These are phyloP conservation scores for Stomorhina lunata DNA, from an alignment of 2,888 invertebrate species.

Conservation along the genomic window DNA sequence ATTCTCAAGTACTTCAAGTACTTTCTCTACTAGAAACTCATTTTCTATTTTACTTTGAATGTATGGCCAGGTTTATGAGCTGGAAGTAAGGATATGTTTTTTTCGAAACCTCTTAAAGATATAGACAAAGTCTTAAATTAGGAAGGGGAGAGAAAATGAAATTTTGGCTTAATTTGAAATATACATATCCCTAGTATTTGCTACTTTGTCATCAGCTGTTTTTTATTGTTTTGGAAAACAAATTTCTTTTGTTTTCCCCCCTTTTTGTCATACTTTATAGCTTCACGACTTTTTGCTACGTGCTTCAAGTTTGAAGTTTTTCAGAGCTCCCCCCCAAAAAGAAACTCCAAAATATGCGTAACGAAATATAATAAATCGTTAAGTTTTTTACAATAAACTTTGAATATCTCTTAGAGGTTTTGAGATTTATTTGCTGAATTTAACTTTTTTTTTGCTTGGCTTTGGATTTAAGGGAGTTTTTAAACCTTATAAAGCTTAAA, in stretches of 20 bases:
- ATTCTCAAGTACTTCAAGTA: not conserved
- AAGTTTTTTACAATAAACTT: slow-evolving; percentile 18
- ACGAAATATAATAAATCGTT: slow-evolving; percentile 29
- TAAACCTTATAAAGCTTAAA: not conserved
- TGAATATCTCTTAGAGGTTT: not conserved
- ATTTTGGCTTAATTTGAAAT: no score
- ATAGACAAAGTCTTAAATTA: no score
- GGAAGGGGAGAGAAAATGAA: no score
- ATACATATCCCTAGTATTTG: no score
- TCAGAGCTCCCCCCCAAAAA: no score
- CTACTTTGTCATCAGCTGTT: slow-evolving; percentile 60
- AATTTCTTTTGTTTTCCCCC: not conserved
- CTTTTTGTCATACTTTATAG: not conserved
- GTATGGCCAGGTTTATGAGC: slow-evolving; percentile 18
- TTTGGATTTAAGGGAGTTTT: not conserved
- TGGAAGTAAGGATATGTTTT: slow-evolving; percentile 28
- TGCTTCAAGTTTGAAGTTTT: not conserved
- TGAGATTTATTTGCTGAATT: slow-evolving; percentile 32
- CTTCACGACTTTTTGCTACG: not conserved
- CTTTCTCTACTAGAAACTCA: not conserved
- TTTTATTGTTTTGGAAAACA: slow-evolving; percentile 47
- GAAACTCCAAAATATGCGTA: slow-evolving; percentile 24
- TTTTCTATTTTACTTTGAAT: not conserved
- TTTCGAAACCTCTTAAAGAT: no score
- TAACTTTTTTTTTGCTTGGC: not conserved